A percentile compares a stretch with the other conserved stretches of the same genome.
These are phyloP conservation scores for Harpagoxenus sublaevis DNA, from an alignment of 2,888 invertebrate genomes.

Conservation along the genomic window DNA sequence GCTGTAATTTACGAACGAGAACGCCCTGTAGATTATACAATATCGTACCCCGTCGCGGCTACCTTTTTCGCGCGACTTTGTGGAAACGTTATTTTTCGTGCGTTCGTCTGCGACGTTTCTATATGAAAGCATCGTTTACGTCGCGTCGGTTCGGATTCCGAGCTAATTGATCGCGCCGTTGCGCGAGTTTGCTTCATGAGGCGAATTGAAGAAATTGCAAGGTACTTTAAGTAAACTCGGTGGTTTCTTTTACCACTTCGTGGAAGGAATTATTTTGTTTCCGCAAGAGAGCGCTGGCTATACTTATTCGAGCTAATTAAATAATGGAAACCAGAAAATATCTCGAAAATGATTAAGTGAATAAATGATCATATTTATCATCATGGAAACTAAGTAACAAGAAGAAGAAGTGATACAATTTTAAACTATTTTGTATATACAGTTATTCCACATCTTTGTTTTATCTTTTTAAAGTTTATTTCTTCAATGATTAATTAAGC, in stretches of 20 bases:
- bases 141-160: constrained; percentile 45
- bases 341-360: background rate
- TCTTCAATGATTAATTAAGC: background rate
- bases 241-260: constrained; percentile 40
- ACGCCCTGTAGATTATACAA: constrained; percentile 13
- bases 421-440: background rate
- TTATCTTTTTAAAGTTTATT: background rate
- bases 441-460: background rate
- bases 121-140: constrained; percentile 32
- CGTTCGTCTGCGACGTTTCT: constrained; percentile 8
- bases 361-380: background rate
- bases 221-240: constrained; percentile 55
- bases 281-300: background rate
- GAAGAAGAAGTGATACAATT: background rate
- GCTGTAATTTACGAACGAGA: constrained; percentile 69
- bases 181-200: constrained; percentile 48
- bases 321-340: background rate
- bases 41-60: background rate
- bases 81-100: constrained; percentile 13
- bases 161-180: constrained; percentile 60
- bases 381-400: background rate
- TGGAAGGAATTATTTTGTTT: constrained; percentile 14
- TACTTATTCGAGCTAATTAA: background rate
- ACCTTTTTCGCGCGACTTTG: constrained; percentile 15
- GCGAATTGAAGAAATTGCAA: constrained; percentile 52